A percentile compares a stretch with the other conserved stretches of the same genome.
phyloP scores from a whole-genome alignment of 1,140 invertebrate genomes.

The Arctopsyche grandis region DNA sequence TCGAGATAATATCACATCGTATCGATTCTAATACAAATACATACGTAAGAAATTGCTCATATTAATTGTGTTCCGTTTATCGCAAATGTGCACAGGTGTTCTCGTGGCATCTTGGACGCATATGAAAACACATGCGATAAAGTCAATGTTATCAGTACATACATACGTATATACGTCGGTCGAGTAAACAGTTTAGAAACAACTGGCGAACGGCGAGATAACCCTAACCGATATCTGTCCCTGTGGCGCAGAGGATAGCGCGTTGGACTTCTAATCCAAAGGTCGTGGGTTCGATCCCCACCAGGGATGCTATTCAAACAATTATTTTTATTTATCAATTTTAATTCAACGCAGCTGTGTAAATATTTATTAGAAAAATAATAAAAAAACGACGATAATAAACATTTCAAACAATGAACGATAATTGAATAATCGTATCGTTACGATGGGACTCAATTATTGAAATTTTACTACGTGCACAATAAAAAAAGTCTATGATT shows the following conservation, averaged over 20 bases:
- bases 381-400: neutral
- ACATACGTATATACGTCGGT: neutral
- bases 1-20: no score
- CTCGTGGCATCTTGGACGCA: neutral
- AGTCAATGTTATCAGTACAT: neutral
- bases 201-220: neutral
- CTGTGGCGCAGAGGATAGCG: constrained; percentile 64
- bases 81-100: neutral
- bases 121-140: neutral
- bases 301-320: constrained; percentile 64
- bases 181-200: neutral
- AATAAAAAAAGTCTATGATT: no score
- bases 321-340: neutral
- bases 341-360: neutral
- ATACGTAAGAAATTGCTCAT: no score
- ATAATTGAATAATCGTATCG: neutral
- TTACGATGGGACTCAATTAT: no score
- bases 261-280: constrained; percentile 72
- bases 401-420: neutral
- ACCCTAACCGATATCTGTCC: neutral
- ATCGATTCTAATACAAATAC: no score
- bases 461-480: no score
- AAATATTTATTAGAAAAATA: neutral
- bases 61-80: neutral
- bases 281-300: constrained; percentile 74